Conservation (phyloP, 2,113 vertebrate species). For the Mormyrus iriodes region DNA sequence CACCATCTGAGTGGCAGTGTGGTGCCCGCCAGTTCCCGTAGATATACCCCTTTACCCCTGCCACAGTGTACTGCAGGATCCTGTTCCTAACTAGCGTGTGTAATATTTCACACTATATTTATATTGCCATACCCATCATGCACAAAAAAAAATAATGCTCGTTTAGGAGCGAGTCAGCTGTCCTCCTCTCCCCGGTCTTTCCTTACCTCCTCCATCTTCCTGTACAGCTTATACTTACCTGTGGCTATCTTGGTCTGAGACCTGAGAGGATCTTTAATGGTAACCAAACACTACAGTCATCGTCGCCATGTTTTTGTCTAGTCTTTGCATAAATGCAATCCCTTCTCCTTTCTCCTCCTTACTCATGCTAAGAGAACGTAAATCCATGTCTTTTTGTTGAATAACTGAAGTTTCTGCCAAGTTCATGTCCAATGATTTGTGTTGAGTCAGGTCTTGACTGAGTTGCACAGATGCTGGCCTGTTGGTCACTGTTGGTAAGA, state of each 20-base stretch:
- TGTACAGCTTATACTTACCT: neutral
- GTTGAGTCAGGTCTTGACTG: neutral
- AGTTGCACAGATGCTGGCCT: neutral
- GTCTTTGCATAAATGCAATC: neutral
- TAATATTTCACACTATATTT: conserved; percentile 40
- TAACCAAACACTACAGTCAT: conserved; percentile 1
- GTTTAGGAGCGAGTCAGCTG: neutral
- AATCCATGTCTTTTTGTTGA: neutral
- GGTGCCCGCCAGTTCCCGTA: neutral
- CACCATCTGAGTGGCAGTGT: neutral
- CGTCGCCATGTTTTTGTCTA: neutral
- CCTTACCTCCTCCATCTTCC: neutral
- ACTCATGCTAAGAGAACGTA: neutral
- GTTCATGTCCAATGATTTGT: neutral
- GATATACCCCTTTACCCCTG: conserved; percentile 20
- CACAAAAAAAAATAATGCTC: conserved; percentile 36
- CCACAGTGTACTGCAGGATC: conserved; percentile 2
- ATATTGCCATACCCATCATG: conserved; percentile 36
- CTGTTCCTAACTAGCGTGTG: conserved; percentile 29
- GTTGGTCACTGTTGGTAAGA: neutral
- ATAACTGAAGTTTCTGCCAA: neutral
- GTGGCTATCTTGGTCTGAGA: neutral
- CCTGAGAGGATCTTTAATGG: neutral
- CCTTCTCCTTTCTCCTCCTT: neutral
- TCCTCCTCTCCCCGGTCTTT: neutral